A percentile compares a stretch with the other conserved stretches of the same genome.
Evolutionary conservation across 2,797 vertebrate species (phyloP).

Genomic region (Ctenosaura bakeri): DNA sequence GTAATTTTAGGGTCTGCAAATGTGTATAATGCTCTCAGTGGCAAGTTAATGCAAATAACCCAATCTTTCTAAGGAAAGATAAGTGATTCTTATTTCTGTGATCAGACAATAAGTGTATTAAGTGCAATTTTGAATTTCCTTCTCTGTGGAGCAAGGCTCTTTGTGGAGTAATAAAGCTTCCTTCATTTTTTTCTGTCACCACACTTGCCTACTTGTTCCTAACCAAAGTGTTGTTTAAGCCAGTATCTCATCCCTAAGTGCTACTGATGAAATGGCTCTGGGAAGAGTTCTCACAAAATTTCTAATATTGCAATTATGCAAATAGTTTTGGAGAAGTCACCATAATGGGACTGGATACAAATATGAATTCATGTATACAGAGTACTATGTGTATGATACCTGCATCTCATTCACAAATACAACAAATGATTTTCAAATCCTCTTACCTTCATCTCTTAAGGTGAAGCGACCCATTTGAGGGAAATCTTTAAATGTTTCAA

Average conservation of each 20-base stretch:
- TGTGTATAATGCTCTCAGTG: background rate
- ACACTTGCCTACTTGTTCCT: background rate
- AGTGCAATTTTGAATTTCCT: background rate
- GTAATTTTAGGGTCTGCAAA: background rate
- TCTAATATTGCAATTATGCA: background rate
- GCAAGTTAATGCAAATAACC: background rate
- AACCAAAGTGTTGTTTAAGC: background rate
- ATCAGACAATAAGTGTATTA: background rate
- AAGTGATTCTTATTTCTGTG: background rate
- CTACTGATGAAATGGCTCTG: background rate
- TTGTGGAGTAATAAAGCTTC: background rate
- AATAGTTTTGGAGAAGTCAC: background rate
- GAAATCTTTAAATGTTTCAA: conserved; percentile 99
- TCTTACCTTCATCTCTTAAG: conserved; percentile 95
- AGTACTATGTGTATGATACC: background rate
- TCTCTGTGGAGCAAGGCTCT: background rate
- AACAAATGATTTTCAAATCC: background rate
- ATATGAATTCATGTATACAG: background rate
- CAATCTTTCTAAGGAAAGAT: background rate
- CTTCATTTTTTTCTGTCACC: background rate
- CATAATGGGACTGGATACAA: background rate
- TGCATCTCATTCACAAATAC: background rate
- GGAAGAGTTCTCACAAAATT: background rate
- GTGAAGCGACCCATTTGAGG: conserved; percentile 99
- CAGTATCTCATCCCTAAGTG: background rate